Base-by-base conservation (phyloP, 2,888 invertebrate species). In the Macroteleia sp. region DNA sequence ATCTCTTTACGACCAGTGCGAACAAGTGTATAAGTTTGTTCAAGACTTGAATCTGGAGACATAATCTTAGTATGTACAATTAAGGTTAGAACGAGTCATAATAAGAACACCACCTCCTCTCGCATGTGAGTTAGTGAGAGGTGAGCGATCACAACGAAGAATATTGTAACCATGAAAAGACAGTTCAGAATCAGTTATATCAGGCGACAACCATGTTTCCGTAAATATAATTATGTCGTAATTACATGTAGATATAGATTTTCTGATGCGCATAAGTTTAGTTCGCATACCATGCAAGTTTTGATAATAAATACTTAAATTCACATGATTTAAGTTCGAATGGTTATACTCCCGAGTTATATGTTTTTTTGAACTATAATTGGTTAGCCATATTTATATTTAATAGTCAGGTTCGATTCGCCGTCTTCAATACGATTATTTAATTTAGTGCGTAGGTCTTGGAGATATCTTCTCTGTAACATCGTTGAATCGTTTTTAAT, bases 51-150 rank as follows among this genome's bases (percentile, higher is more conserved):
- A 28, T 46, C 16, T 8, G 46, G 46, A 28, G 25, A 5, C 3
- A 3, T 25, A 25, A 25, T 25, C 25, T 5, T 25, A n/a, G n/a
- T n/a, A n/a, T 25, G 25, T 28, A 46, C 46, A 50, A 6, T 50
- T 16, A 17, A 50, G 14, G 28, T 50, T 8, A 19, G 50, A 50
- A n/a, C 50, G 34, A 9, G 14, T 19, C 9, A 9, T 16, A 28
- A 50, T 19, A 19, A 50, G 20, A 2, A 34, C 20, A 32, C 50
- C 32, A 19, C 48, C 48, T 12, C 30, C 48, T 48, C 30, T 48
- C 1, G 17, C 3, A 20, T 20, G 3, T 10, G 20, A 20, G 10
- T 30, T 50, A 14, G 50, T 34, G 19, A 30, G 14, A 17, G 12
- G n/a, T 12, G 34, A 34, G 3, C 34, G 17, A 20, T 50, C 34